Base-by-base conservation (phyloP, 1,140 invertebrate genomes). In the Apis florea region DNA sequence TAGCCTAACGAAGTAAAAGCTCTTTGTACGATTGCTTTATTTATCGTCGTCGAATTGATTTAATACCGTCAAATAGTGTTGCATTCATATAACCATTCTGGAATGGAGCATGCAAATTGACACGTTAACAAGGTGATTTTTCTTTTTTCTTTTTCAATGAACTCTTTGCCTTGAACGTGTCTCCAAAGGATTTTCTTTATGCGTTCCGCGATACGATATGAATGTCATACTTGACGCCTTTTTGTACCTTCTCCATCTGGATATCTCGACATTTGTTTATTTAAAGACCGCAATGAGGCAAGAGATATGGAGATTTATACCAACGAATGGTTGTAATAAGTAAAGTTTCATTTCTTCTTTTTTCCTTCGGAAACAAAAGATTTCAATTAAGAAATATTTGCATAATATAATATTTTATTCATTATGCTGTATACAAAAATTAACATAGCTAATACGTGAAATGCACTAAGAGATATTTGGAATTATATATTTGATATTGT, bases 41-140 rank as follows among this genome's bases (percentile, higher is more conserved):
- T 54, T 54, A 31, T 76, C 10, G 2, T 56, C 8, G 12, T 11
- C 31, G 3, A 24, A 64, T 53, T 64, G 21, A 76, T 47, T 67
- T 67, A 47, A 67, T 67, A 67, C 8, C 17, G 3, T 26, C 15
- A 4, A 66, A 66, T n/a, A 61, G 11, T 31, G 24, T 19, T 51
- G 11, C 49, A 71, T 59, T 49, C 56, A 11, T 64, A 40, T 19
- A 51, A 5, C 9, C 19, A 4, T 13, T 10, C 13, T n/a, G 17
- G 17, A 75, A 68, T 19, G 11, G 15, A 49, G 31, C 64, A 58
- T 47, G 63, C 19, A 77, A 77, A 77, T 67, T 67, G 10, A 3
- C 17, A 26, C 8, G 12, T 17, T 51, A 31, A 24, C 40, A 2
- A 74, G 56, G 13, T 21, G 51, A 58, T 26, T 58, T 26, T 13